phyloP scores from a whole-genome alignment of 2,888 invertebrate genomes.

The Lasioglossum lativentre region DNA sequence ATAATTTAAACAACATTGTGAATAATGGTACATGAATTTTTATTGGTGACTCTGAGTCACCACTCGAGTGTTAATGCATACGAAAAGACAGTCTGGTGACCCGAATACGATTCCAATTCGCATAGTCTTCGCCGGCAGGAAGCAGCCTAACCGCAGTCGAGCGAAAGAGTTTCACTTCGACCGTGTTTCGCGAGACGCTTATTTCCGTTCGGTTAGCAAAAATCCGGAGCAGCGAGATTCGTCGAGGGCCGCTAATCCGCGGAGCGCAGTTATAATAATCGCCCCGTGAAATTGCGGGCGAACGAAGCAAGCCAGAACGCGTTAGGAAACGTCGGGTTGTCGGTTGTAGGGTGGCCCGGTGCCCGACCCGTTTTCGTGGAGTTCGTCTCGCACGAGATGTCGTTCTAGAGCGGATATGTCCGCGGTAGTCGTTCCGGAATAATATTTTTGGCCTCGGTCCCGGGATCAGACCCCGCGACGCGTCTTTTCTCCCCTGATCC shows the following conservation, averaged over 20 bases:
- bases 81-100: too few relatives aligned
- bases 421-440: slow-evolving; percentile 50
- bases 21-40: too few relatives aligned
- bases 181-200: neutral
- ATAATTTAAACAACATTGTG: too few relatives aligned
- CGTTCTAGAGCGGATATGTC: slow-evolving; percentile 53
- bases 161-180: neutral
- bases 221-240: neutral
- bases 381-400: slow-evolving; percentile 45
- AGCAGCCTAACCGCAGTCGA: neutral
- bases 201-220: slow-evolving; percentile 21
- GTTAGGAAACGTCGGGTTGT: neutral
- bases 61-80: too few relatives aligned
- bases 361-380: slow-evolving; percentile 26
- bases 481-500: neutral
- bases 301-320: slow-evolving; percentile 33
- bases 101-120: too few relatives aligned
- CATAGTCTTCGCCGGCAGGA: neutral
- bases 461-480: neutral
- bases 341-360: neutral
- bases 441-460: slow-evolving; percentile 66
- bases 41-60: too few relatives aligned
- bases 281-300: slow-evolving; percentile 45
- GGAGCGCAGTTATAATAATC: slow-evolving; percentile 53
- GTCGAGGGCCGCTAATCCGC: slow-evolving; percentile 45